A percentile compares a stretch with the other conserved stretches of the same genome.
phyloP scores from a whole-genome alignment of 2,888 invertebrate species.

The Biston stratarius region DNA sequence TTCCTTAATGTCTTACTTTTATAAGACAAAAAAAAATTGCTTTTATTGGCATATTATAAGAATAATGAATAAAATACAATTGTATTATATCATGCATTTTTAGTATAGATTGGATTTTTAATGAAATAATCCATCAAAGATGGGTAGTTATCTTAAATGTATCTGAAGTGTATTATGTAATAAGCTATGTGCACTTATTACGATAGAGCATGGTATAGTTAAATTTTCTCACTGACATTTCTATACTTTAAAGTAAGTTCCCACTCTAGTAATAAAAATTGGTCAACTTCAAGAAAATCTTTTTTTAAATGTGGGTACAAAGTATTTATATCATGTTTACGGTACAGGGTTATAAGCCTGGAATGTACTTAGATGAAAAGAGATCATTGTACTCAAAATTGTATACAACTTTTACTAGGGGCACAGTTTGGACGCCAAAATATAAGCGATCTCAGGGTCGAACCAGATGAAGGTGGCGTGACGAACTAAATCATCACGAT shows the following conservation, averaged over 20 bases:
- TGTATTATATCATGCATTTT: constrained; percentile 49
- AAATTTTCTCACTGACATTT: constrained; percentile 10
- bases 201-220: constrained; percentile 13
- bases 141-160: constrained; percentile 12
- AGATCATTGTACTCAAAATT: no score
- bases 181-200: constrained; percentile 15
- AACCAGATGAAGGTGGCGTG: no score
- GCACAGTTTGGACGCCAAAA: no score
- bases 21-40: constrained; percentile 51
- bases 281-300: constrained; percentile 16
- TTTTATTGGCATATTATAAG: constrained; percentile 56
- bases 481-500: no score
- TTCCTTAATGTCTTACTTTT: constrained; percentile 57
- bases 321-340: neutral
- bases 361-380: no score
- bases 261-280: constrained; percentile 23
- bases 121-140: constrained; percentile 15
- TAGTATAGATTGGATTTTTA: constrained; percentile 29
- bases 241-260: constrained; percentile 8
- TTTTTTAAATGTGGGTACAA: constrained; percentile 1
- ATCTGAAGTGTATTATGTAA: constrained; percentile 9
- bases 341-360: no score
- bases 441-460: no score
- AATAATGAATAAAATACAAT: constrained; percentile 48
- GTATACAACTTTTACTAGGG: no score